Evolutionary conservation across 2,113 vertebrate species (phyloP).

Genomic region (Quiscalus mexicanus): DNA sequence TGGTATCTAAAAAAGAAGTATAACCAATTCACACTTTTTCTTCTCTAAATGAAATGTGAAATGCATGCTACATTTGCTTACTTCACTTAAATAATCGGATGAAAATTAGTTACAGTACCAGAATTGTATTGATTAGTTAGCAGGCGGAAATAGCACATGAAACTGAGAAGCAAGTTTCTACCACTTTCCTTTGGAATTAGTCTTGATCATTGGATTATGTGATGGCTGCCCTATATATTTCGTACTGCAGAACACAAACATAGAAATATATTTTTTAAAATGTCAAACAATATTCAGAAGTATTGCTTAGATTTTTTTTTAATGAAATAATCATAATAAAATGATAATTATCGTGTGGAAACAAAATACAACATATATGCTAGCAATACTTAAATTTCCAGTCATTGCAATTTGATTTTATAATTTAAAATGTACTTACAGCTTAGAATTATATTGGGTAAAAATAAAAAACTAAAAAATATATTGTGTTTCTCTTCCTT

Average conservation of each 20-base stretch:
- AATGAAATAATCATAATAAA: background rate
- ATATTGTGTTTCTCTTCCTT: background rate
- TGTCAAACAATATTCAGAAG: background rate
- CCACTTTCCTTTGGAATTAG: conserved; percentile 8
- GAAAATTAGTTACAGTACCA: background rate
- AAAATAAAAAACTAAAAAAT: background rate
- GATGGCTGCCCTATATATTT: background rate
- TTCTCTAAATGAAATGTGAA: background rate
- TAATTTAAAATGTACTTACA: background rate
- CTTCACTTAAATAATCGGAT: conserved; percentile 52
- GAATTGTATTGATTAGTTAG: conserved; percentile 35
- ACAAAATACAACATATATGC: background rate
- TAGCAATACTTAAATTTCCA: background rate
- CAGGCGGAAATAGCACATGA: background rate
- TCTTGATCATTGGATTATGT: background rate
- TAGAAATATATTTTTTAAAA: background rate
- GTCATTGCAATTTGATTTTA: background rate
- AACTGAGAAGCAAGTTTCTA: conserved; percentile 15
- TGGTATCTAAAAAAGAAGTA: background rate
- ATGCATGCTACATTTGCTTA: background rate
- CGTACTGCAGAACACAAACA: background rate
- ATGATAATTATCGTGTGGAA: background rate
- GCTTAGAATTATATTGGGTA: background rate
- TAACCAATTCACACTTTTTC: background rate
- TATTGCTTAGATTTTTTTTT: background rate